Evolutionary conservation across 2,888 invertebrate genomes (phyloP), one percentile per base, ranked within the genome.

Genomic region (Diogma glabrata): DNA sequence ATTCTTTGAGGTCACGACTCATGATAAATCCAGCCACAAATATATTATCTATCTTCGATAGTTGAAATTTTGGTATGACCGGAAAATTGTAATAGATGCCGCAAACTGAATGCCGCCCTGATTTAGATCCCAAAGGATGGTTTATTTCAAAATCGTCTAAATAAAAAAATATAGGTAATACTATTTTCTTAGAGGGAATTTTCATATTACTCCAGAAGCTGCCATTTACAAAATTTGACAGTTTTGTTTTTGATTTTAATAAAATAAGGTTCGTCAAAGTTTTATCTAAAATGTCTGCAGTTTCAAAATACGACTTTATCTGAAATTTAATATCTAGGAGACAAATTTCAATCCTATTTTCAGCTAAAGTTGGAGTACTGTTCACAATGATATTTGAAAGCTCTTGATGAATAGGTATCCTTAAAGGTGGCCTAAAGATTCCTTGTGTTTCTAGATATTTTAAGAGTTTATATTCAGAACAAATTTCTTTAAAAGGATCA

Each of bases 1-100:
- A 36, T 36, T 36, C 36, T 36, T 36, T n/a, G n/a, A n/a, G n/a
- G n/a, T n/a, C n/a, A n/a, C 36, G 36, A 10, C 36, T 36, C 36
- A 36, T 36, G 14, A 36, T 36, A 10, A 14, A 36, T 14, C 36
- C 36, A 17, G 36, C 36, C 17, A 36, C 36, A 14, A 33, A 33
- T 4, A 33, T 33, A 33, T 33, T 33, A 14, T 10, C 14, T 14
- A 33, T 33, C 14, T 33, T 36, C 6, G 36, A 10, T 36, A 36
- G 17, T 36, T 36, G 36, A 36, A 5, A 8, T 8, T 4, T 36
- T 14, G 36, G 36, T 14, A 36, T 14, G 5, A 36, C 36, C 5
- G 36, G 36, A 36, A 36, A 36, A 36, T 36, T 36, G 17, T 14
- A 5, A 14, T 36, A 36, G 17, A 36, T 3, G 17, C 7, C 8